These are phyloP conservation scores for Anoplius nigerrimus DNA, from an alignment of 2,888 invertebrate species.

Conservation along the genomic window DNA sequence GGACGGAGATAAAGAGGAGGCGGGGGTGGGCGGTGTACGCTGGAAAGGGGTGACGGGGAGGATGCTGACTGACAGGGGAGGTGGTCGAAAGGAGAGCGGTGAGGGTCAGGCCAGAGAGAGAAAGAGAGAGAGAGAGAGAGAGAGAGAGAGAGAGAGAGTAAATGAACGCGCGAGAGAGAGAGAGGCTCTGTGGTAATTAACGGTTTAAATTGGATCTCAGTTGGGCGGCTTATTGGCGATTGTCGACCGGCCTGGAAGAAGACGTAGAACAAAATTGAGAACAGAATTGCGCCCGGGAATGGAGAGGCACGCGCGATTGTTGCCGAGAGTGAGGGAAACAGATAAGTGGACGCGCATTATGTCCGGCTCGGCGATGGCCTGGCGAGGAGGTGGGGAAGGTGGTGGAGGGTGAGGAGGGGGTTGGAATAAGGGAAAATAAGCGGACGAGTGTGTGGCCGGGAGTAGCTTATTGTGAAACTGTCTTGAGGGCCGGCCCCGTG, in stretches of 20 bases:
- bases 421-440: conserved; percentile 20
- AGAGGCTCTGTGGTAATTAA: conserved; percentile 62
- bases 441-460: conserved; percentile 28
- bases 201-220: conserved; percentile 68
- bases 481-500: conserved; percentile 55
- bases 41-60: conserved; percentile 10
- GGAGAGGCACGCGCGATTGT: conserved; percentile 46
- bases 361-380: not conserved
- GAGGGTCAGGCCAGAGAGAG: conserved; percentile 3
- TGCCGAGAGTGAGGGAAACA: conserved; percentile 31
- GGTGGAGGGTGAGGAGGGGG: conserved; percentile 17
- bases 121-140: not conserved
- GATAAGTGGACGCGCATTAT: conserved; percentile 48
- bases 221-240: conserved; percentile 61
- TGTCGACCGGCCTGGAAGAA: conserved; percentile 54
- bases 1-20: not conserved
- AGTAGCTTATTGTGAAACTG: conserved; percentile 48
- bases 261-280: conserved; percentile 63
- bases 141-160: not conserved
- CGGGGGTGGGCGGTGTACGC: conserved; percentile 1
- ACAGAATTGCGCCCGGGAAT: conserved; percentile 60
- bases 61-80: not conserved
- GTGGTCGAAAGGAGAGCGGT: conserved; percentile 4
- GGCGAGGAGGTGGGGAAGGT: conserved; percentile 17
- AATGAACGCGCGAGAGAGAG: too few relatives aligned